phyloP scores from a whole-genome alignment of 2,797 vertebrate species.

The Pantherophis alleghaniensis region DNA sequence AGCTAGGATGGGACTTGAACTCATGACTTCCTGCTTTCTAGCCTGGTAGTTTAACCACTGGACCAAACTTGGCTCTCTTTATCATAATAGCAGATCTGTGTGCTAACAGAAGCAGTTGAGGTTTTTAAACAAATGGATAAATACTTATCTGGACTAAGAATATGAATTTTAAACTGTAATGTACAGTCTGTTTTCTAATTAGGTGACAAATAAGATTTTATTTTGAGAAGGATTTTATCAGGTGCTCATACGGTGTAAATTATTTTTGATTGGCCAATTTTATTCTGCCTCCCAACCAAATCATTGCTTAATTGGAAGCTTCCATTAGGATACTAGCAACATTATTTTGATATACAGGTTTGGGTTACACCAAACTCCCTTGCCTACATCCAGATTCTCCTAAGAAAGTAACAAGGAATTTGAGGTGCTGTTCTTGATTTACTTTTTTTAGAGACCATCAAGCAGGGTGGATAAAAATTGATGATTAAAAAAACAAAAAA shows the following conservation, averaged over 20 bases:
- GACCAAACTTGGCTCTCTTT: background rate
- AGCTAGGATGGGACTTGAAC: background rate
- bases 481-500: too few relatives aligned
- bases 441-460: background rate
- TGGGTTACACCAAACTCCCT: background rate
- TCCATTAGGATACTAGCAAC: background rate
- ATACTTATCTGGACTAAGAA: background rate
- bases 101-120: background rate
- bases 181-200: background rate
- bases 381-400: background rate
- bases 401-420: background rate
- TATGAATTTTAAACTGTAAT: background rate
- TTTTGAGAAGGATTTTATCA: background rate
- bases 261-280: background rate
- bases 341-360: background rate
- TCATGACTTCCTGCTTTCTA: background rate
- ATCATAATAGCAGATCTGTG: background rate
- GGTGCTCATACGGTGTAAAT: background rate
- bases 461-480: too few relatives aligned
- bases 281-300: background rate
- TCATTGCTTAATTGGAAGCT: background rate
- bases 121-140: background rate
- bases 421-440: background rate
- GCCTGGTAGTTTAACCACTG: background rate
- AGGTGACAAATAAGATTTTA: background rate